Percentiles rank a stretch among this genome's conserved stretches.
These are phyloP conservation scores for Beaufortia kweichowensis DNA, from an alignment of 2,113 vertebrate genomes.

Conservation along the genomic window DNA sequence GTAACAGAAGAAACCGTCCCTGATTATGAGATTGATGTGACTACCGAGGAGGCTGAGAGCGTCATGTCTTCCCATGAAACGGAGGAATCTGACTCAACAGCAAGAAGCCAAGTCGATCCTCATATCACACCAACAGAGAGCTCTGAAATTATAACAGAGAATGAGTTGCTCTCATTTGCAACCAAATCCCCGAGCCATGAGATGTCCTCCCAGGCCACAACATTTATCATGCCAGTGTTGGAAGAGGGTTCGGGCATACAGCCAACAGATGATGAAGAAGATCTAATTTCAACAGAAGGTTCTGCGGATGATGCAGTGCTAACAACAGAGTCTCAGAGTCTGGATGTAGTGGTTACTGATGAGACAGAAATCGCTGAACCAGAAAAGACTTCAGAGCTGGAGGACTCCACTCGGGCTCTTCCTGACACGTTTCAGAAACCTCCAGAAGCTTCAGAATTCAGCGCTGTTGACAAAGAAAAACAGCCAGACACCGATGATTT, in stretches of 20 bases:
- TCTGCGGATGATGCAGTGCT: slow-evolving; percentile 69
- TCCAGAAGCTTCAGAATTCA: neutral
- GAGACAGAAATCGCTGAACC: slow-evolving; percentile 66
- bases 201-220: neutral
- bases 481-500: slow-evolving; percentile 53
- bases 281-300: slow-evolving; percentile 53
- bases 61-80: neutral
- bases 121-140: neutral
- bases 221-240: neutral
- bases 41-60: neutral
- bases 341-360: slow-evolving; percentile 55
- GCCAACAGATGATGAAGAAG: slow-evolving; percentile 30
- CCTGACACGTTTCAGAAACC: neutral
- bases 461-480: neutral
- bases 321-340: slow-evolving; percentile 22
- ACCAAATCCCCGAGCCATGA: neutral
- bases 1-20: slow-evolving; percentile 58
- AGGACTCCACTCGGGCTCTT: slow-evolving; percentile 52
- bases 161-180: neutral
- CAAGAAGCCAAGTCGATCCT: neutral
- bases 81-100: neutral
- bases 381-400: slow-evolving; percentile 48
- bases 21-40: slow-evolving; percentile 32
- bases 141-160: neutral
- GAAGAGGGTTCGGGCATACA: slow-evolving; percentile 50